A percentile compares a stretch with the other conserved stretches of the same genome.
phyloP scores from a whole-genome alignment of 2,797 vertebrate genomes.

The Emys orbicularis region DNA sequence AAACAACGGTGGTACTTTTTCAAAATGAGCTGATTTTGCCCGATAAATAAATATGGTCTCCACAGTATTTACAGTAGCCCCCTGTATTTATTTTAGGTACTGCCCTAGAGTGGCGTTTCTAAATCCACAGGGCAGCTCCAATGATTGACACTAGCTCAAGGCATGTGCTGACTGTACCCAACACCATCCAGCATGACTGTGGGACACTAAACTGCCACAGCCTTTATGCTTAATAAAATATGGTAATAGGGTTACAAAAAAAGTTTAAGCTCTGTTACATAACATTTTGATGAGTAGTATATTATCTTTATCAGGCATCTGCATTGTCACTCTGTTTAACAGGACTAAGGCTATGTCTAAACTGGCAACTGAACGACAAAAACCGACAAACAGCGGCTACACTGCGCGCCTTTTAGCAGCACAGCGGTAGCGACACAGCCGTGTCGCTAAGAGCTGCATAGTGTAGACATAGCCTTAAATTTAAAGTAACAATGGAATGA shows the following conservation, averaged over 20 bases:
- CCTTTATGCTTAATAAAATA: background rate
- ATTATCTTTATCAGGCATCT: background rate
- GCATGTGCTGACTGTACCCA: background rate
- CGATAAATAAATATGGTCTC: background rate
- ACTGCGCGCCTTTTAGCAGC: too few relatives aligned
- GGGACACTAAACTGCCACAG: rapidly evolving
- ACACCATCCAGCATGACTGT: background rate
- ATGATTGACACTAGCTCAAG: rapidly evolving
- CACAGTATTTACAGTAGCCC: background rate
- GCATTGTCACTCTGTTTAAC: background rate
- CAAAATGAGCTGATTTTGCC: background rate
- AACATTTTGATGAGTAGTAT: background rate
- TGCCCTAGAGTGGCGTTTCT: background rate
- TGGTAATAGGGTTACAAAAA: background rate
- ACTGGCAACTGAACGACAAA: too few relatives aligned
- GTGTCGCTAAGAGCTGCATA: too few relatives aligned
- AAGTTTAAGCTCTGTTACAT: background rate
- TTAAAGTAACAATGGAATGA: background rate
- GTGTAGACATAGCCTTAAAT: background rate
- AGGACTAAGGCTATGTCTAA: background rate
- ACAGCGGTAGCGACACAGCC: too few relatives aligned
- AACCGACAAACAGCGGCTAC: too few relatives aligned
- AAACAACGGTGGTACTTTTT: background rate
- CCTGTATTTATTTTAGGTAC: background rate
- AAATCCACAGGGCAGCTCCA: background rate